A percentile compares a stretch with the other conserved stretches of the same genome.
Conservation (phyloP, 2,888 invertebrate genomes). For the Agriopis aurantiaria region DNA sequence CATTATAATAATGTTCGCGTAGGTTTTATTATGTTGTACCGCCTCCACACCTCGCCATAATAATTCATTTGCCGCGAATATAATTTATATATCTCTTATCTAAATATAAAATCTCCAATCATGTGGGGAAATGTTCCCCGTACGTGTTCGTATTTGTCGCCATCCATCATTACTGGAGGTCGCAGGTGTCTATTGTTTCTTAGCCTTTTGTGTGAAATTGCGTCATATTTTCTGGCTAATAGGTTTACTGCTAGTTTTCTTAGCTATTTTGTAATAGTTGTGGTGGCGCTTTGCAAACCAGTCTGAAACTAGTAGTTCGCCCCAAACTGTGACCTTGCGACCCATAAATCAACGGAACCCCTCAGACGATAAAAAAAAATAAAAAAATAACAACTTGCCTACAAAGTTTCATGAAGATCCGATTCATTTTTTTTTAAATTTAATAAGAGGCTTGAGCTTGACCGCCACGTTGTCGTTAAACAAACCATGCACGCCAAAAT, state of each 20-base stretch:
- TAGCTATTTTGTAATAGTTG: not conserved
- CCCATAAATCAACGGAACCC: no score
- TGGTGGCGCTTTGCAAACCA: not conserved
- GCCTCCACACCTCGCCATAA: constrained; percentile 25
- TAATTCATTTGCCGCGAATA: constrained; percentile 40
- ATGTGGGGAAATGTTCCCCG: constrained; percentile 56
- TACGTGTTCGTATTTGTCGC: constrained; percentile 66
- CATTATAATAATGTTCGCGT: constrained; percentile 11
- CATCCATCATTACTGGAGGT: constrained; percentile 69
- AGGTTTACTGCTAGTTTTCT: not conserved
- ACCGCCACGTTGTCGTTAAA: no score
- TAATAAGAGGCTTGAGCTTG: no score
- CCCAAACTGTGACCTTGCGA: no score
- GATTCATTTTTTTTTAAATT: no score
- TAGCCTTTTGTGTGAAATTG: constrained; percentile 26
- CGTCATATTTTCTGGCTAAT: constrained; percentile 15
- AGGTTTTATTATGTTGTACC: constrained; percentile 29
- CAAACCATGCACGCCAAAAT: no score
- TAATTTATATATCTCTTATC: constrained; percentile 74
- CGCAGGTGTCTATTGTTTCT: constrained; percentile 57
- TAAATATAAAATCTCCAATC: constrained; percentile 63
- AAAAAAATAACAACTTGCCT: no score
- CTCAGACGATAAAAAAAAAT: no score
- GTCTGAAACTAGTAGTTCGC: no score
- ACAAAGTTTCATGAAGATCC: no score